Percentiles rank a stretch among this genome's conserved stretches.
These are phyloP conservation scores for Xenentodon cancila DNA, from an alignment of 2,797 vertebrate species.

Conservation along the genomic window DNA sequence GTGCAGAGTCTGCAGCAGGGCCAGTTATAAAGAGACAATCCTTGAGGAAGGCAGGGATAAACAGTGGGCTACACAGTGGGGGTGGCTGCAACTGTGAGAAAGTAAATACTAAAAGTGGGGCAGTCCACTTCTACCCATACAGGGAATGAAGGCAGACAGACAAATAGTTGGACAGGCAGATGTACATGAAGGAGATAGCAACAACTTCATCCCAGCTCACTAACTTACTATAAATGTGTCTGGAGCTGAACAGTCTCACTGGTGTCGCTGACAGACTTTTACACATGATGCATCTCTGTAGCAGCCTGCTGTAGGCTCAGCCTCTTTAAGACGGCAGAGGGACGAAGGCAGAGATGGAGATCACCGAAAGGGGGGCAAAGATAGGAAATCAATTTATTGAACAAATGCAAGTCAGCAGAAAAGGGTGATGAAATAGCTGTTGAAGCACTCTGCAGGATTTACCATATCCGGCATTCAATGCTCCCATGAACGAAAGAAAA, in stretches of 20 bases:
- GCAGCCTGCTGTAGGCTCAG: constrained; percentile 30
- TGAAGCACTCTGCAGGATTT: constrained; percentile 65
- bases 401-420: constrained; percentile 75
- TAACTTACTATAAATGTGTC: constrained; percentile 63
- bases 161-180: constrained; percentile 24
- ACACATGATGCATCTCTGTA: constrained; percentile 47
- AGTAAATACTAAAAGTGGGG: constrained; percentile 71
- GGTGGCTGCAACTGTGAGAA: constrained; percentile 67
- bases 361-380: constrained; percentile 14
- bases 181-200: constrained; percentile 26
- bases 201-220: constrained; percentile 31
- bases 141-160: constrained; percentile 32
- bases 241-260: constrained; percentile 44
- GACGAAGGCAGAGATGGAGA: constrained; percentile 44
- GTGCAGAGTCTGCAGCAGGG: constrained; percentile 48
- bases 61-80: constrained; percentile 50
- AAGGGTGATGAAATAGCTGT: constrained; percentile 56
- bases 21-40: constrained; percentile 66
- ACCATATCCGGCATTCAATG: constrained; percentile 44
- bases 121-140: constrained; percentile 36
- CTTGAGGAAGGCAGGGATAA: constrained; percentile 53
- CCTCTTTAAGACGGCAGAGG: constrained; percentile 32
- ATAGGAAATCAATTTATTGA: constrained; percentile 58
- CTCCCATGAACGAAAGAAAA: constrained; percentile 29
- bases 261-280: constrained; percentile 44